Evolutionary conservation across 2,113 vertebrate species (phyloP).

Genomic region (Sminthopsis crassicaudata): DNA sequence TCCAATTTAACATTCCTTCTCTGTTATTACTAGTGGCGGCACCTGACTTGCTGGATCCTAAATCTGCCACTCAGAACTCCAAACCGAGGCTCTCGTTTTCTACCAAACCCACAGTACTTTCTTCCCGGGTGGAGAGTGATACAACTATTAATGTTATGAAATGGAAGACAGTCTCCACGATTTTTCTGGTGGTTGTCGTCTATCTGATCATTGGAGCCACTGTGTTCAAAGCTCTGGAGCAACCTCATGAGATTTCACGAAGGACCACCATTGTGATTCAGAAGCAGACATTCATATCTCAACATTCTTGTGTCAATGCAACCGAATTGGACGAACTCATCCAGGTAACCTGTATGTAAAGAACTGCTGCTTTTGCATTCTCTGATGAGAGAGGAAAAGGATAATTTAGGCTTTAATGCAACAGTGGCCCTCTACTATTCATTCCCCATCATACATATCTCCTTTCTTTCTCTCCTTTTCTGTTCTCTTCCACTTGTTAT

Average conservation of each 20-base stretch:
- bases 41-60: slow-evolving; percentile 98
- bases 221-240: slow-evolving; percentile 96
- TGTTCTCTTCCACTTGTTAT: background rate
- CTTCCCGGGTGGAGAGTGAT: slow-evolving; percentile 91
- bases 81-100: slow-evolving; percentile 97
- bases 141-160: slow-evolving; percentile 95
- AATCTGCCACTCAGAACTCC: slow-evolving; percentile 95
- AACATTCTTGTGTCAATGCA: slow-evolving; percentile 93
- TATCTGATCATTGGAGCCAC: slow-evolving; percentile 97
- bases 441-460: background rate
- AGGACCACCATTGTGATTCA: slow-evolving; percentile 92
- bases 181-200: slow-evolving; percentile 97
- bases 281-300: slow-evolving; percentile 92
- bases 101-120: slow-evolving; percentile 91
- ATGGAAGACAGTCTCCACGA: slow-evolving; percentile 99
- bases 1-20: slow-evolving; percentile 74
- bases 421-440: background rate
- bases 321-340: slow-evolving; percentile 96
- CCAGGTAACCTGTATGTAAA: slow-evolving; percentile 86
- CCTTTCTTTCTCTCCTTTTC: background rate
- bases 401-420: background rate
- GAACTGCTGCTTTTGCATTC: background rate
- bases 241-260: slow-evolving; percentile 94
- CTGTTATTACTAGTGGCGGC: slow-evolving; percentile 92
- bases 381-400: background rate